A percentile compares a stretch with the other conserved stretches of the same genome.
phyloP scores from a whole-genome alignment of 2,113 vertebrate genomes.

The human region DNA sequence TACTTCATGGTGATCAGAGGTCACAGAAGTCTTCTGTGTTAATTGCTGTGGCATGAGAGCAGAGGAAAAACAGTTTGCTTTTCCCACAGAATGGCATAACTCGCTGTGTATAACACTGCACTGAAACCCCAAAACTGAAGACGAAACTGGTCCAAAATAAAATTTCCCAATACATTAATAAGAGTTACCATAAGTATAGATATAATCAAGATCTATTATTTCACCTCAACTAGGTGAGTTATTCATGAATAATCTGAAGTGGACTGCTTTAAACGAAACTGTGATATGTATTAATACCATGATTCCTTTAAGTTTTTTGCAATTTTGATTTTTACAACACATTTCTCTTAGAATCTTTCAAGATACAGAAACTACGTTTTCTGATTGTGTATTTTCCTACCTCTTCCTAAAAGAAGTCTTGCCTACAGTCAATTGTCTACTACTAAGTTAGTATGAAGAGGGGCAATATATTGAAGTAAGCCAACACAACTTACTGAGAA shows the following conservation, averaged over 20 bases:
- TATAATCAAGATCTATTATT: neutral
- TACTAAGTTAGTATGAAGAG: neutral
- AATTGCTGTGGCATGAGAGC: neutral
- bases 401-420: neutral
- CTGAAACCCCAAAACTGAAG: neutral
- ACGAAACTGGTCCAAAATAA: neutral
- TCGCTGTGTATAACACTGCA: neutral
- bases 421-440: neutral
- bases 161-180: neutral
- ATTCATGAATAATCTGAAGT: neutral
- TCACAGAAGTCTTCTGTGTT: neutral
- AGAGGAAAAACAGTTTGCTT: neutral
- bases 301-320: neutral
- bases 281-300: neutral
- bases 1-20: neutral
- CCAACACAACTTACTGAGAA: neutral
- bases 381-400: neutral
- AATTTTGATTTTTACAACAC: neutral
- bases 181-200: neutral
- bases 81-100: neutral
- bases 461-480: neutral
- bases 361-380: neutral
- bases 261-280: neutral
- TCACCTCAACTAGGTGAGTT: neutral
- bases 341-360: neutral